Evolutionary conservation across 1,140 invertebrate species (phyloP), one percentile per base, ranked within the genome.

Genomic region (Saxidomus purpurata): DNA sequence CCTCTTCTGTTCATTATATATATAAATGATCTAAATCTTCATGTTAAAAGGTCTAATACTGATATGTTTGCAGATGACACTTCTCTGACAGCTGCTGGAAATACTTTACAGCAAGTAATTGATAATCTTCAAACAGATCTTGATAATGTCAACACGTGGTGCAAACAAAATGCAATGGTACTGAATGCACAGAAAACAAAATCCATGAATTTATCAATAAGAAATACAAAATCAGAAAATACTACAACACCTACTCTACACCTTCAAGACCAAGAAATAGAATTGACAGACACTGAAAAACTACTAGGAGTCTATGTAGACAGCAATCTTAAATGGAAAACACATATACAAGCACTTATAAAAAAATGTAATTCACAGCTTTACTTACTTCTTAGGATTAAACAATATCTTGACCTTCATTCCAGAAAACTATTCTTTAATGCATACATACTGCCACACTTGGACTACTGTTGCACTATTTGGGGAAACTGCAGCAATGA

Each of bases 1-100:
- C 74, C 74, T 49, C 74, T 79, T 49, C 38, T 79, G 17, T 79
- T 79, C 49, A 25, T 79, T 49, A 28, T 79, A 31, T 79, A 79
- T n/a, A 52, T 79, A 13, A 79, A 79, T 49, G 74, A 79, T 49
- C 38, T 79, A 40, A 11, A 17, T 36, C 19, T 43, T 40, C 40
- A 43, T 74, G 69, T 55, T 11, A 19, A 55, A 55, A 11, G 25
- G 19, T 74, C 69, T 36, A 43, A 17, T 40, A 55, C 52, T 55
- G 19, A 55, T 55, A 74, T 74, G 69, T 74, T 40, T 74, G 69
- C 69, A 19, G 69, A 74, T 36, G 25, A 74, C 40, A 74, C 69
- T 40, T 22, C 34, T 19, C 40, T 74, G 28, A 19, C 36, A 17
- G 25, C 69, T 74, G 28, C 40, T 15, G 69, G 31, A 22, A 74